Evolutionary conservation across 2,888 invertebrate species (phyloP), one percentile per base, ranked within the genome.

Genomic region (Amiota minor): DNA sequence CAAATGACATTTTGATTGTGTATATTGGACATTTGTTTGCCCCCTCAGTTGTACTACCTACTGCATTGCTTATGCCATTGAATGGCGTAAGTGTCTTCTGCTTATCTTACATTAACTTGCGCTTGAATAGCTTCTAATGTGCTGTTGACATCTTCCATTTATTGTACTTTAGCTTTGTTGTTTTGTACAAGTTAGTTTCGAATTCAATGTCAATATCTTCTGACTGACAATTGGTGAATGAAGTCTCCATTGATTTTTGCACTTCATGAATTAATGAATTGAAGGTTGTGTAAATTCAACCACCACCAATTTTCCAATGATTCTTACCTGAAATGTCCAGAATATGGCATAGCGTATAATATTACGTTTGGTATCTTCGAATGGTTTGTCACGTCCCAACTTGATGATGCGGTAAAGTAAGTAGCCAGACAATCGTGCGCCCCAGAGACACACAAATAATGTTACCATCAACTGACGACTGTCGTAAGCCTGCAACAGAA

Each of bases 381-480:
- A 97, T 85, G 96, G 93, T 80, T 96, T 96, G 88, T 97, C 97
- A 83, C 97, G 92, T 18, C 97, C 97, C 79, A 97, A 95, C 90
- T 96, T 96, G 76, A 97, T 92, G 77, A 97, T 97, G 81, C 97
- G 88, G 89, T 96, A 97, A n/a, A 97, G 91, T 11, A 97, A 92
- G 88, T 97, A 98, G 9, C 94, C 95, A 0, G 97, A 97, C 9
- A 98, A 92, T 67, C 97, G 91, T 1, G 93, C 91, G 4, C 97
- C 97, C 97, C 97, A 97, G 2, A 96, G 89, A 81, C 96, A 96
- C 1, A 97, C 95, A 83, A 95, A 95, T 9, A 94, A 92, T 0
- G 97, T 97, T 9, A 97, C 95, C 94, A 97, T 94, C n/a, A 97
- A 91, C 88, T 97, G 97, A 74, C 97, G 92, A 86, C 95, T 95